A percentile compares a stretch with the other conserved stretches of the same genome.
These are phyloP conservation scores for Fukomys damarensis DNA, from an alignment of 2,113 vertebrate genomes.

Conservation along the genomic window DNA sequence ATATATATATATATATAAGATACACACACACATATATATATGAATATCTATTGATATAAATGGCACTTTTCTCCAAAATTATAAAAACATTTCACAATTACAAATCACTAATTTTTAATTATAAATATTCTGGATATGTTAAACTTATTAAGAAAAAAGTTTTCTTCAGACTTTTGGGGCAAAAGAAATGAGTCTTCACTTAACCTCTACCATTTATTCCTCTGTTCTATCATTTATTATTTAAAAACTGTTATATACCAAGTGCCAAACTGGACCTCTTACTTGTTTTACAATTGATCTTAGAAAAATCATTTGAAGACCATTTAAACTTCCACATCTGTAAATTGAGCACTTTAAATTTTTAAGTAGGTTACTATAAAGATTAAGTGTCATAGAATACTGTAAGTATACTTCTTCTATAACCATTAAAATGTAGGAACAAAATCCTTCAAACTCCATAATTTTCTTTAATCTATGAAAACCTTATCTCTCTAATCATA, in stretches of 20 bases:
- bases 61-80: not conserved
- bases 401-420: not conserved
- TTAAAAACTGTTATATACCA: not conserved
- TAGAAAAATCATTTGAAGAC: not conserved
- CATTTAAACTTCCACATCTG: not conserved
- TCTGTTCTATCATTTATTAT: not conserved
- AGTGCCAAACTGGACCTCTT: not conserved
- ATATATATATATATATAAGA: no score
- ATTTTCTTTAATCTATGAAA: not conserved
- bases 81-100: not conserved
- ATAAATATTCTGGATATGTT: not conserved
- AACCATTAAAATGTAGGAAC: not conserved
- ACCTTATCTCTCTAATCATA: not conserved
- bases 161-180: not conserved
- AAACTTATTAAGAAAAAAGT: not conserved
- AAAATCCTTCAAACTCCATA: not conserved
- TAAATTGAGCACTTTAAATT: not conserved
- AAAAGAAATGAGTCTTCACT: not conserved
- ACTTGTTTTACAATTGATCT: not conserved
- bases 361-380: not conserved
- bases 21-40: no score
- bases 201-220: not conserved
- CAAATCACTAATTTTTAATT: not conserved
- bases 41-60: not conserved
- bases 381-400: not conserved